Base-by-base conservation (phyloP, 2,113 vertebrate species). In the Centropristis striata region DNA sequence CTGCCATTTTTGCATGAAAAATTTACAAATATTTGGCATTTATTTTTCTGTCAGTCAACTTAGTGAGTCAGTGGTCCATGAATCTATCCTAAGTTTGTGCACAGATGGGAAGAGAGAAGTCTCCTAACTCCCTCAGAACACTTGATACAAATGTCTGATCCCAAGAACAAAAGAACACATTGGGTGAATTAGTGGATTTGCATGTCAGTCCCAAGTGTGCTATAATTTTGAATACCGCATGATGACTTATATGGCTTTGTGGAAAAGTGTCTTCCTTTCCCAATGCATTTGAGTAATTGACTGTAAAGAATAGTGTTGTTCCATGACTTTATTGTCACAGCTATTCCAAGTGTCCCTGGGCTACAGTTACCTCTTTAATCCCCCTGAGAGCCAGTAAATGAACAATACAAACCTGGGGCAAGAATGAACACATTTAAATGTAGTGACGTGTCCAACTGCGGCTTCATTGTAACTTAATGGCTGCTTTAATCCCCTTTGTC, bases 181-280 rank as follows among this genome's bases (percentile, higher is more conserved):
- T 64, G 37, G 25, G 64, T 0, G 6, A 79, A 78, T 55, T 70
- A 36, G 60, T 46, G 28, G 46, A 83, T 88, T 78, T 71, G 8
- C 65, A 71, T 20, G 8, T 49, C 41, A 60, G 55, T 69, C 80
- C 36, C 75, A 39, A 71, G 57, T n/a, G 80, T 12, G 54, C 7
- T 1, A 58, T 39, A 32, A 54, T 27, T 64, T 44, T 50, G 2
- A 28, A 46, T 42, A 25, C 75, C 16, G 20, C 20, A 46, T 14
- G 49, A 39, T 55, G 73, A 75, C 44, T 68, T 53, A 28, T 65
- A 47, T 12, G 25, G 50, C 51, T 66, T 71, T 21, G 69, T 84
- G 75, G 53, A 75, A 86, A 74, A 60, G 28, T 3, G 0, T 46
- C 76, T 70, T 85, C 59, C 66, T 60, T 50, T 78, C 65, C 51